Percentiles rank a stretch among this genome's conserved stretches.
Conservation (phyloP, 2,888 invertebrate genomes). For the Chouioia cunea region DNA sequence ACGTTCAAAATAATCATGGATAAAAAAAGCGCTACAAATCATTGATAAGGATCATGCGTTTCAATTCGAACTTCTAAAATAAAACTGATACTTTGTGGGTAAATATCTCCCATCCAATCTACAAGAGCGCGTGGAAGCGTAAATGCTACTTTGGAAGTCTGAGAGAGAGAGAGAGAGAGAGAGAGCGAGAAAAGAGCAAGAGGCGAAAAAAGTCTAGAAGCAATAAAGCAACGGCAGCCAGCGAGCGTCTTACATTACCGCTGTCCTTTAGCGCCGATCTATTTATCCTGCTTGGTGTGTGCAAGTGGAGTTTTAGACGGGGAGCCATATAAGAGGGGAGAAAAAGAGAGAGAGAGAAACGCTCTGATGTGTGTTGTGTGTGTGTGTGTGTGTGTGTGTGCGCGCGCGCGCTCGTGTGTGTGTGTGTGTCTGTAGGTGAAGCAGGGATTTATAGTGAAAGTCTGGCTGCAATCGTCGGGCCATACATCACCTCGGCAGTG, state of each 20-base stretch:
- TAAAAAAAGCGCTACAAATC: too few species aligned
- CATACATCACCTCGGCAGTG: constrained; percentile 53
- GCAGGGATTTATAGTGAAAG: constrained; percentile 58
- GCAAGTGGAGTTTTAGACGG: too few species aligned
- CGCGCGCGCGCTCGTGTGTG: too few species aligned
- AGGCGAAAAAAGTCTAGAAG: constrained; percentile 29
- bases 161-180: background rate
- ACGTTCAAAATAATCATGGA: too few species aligned
- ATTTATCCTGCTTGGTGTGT: constrained; percentile 28
- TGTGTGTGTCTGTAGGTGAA: constrained; percentile 5
- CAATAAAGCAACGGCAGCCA: constrained; percentile 31
- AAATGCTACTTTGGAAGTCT: too few species aligned
- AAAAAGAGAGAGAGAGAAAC: constrained; percentile 8
- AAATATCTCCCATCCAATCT: background rate
- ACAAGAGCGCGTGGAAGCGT: too few species aligned
- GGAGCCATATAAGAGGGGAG: background rate
- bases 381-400: too few species aligned
- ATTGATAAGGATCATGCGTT: too few species aligned
- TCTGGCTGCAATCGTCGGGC: constrained; percentile 58
- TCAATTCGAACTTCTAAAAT: too few species aligned
- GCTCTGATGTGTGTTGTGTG: too few species aligned
- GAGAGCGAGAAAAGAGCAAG: constrained; percentile 20
- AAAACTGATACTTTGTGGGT: background rate
- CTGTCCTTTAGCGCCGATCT: constrained; percentile 44
- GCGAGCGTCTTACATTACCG: constrained; percentile 40